Evolutionary conservation across 2,113 vertebrate genomes (phyloP), one percentile per base, ranked within the genome.

Genomic region (Thryonomys swinderianus): DNA sequence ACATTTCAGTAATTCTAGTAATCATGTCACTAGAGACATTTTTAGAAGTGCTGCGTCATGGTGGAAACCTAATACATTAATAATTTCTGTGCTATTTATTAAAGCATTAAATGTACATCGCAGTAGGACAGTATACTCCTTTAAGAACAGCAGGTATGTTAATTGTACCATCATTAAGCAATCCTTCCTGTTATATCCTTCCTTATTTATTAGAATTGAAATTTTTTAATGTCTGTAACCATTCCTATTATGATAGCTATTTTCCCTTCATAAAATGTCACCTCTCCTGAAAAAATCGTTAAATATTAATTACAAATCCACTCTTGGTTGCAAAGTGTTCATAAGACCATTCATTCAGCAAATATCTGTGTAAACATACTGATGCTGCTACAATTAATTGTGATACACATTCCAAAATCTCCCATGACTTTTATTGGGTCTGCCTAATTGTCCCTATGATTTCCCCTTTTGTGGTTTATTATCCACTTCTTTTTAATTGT

Each of bases 91-190:
- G 71, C 1, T 96, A 95, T 89, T 95, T 84, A 20, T 84, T 96
- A 94, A 42, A 64, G 92, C 59, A 85, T 69, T 94, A 87, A 95
- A 71, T 93, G 76, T 96, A 78, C 69, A 91, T 83, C 64, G 79
- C 25, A 34, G 42, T 66, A 62, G 94, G 87, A 61, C 73, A 97
- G 32, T 25, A 14, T 59, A n/a, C 90, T 94, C 32, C 73, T 17
- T 97, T 96, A 84, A 71, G 96, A 97, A 93, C 91, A 95, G 96
- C 94, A 97, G 76, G 81, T 48, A 66, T 96, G 87, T 90, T 81
- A 57, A 91, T 74, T 97, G 91, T 40, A 51, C 96, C 93, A 92
- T 34, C 91, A 91, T 67, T 94, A 95, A 96, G 80, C 17, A 40
- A 9, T 92, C 57, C 48, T 86, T 95, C 95, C 92, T 92, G 20